Evolutionary conservation across 1,140 invertebrate genomes (phyloP).

Genomic region (Dendrolimus kikuchii): DNA sequence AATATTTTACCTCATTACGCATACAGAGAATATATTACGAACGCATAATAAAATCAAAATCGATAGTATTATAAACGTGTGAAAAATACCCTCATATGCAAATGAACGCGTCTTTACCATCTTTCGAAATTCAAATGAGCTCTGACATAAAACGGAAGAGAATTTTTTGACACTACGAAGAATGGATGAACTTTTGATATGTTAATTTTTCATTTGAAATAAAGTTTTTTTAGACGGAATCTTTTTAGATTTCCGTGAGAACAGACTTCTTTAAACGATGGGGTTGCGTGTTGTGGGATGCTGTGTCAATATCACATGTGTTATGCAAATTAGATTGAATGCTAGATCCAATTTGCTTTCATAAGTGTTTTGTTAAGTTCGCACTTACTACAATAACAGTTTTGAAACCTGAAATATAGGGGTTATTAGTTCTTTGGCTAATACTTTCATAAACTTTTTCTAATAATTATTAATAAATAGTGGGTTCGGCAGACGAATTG

Average conservation of each 20-base stretch:
- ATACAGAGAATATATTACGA: constrained; percentile 38
- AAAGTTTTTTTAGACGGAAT: constrained; percentile 55
- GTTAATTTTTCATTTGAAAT: too few relatives aligned
- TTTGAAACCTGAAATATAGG: too few relatives aligned
- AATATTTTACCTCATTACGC: constrained; percentile 68
- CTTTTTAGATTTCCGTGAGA: constrained; percentile 41
- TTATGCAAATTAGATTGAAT: constrained; percentile 45
- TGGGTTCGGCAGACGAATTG: too few relatives aligned
- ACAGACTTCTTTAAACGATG: constrained; percentile 41
- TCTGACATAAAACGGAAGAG: constrained; percentile 54
- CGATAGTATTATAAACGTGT: constrained; percentile 6
- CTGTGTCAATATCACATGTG: constrained; percentile 57
- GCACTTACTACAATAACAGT: too few relatives aligned
- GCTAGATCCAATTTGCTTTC: too few relatives aligned
- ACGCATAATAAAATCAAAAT: constrained; percentile 42
- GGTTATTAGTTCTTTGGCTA: too few relatives aligned
- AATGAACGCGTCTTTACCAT: constrained; percentile 35
- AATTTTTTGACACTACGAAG: constrained; percentile 68
- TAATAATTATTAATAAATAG: too few relatives aligned
- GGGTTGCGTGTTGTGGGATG: constrained; percentile 56
- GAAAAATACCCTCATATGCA: constrained; percentile 42
- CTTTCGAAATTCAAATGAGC: constrained; percentile 62
- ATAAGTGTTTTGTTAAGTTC: too few relatives aligned
- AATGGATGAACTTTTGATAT: constrained; percentile 48
- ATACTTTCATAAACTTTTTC: too few relatives aligned